Percentiles rank a stretch among this genome's conserved stretches.
These are phyloP conservation scores for Pinctada fucata DNA, from an alignment of 2,888 invertebrate species.

Conservation along the genomic window DNA sequence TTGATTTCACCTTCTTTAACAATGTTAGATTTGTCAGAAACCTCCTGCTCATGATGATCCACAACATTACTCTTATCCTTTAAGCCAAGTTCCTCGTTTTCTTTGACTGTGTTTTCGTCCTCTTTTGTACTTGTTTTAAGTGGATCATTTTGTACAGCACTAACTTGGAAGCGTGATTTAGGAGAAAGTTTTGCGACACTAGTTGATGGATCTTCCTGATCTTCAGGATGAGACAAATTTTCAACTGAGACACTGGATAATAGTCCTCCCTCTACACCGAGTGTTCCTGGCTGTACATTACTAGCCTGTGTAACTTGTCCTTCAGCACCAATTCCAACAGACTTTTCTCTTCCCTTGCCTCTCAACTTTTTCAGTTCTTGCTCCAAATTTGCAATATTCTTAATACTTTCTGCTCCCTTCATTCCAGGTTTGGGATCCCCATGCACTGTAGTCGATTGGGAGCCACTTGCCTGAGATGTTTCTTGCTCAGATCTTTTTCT, in stretches of 20 bases:
- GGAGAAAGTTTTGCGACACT: conserved; percentile 28
- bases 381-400: conserved; percentile 65
- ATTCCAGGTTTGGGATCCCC: neutral
- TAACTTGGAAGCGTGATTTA: conserved; percentile 63
- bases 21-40: conserved; percentile 8
- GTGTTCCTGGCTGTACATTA: neutral
- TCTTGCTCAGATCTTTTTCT: conserved; percentile 53
- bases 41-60: conserved; percentile 1
- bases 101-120: neutral
- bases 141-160: conserved; percentile 61
- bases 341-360: conserved; percentile 40
- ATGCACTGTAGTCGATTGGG: neutral
- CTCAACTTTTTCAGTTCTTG: conserved; percentile 72
- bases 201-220: conserved; percentile 23
- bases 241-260: conserved; percentile 13
- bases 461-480: conserved; percentile 29
- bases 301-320: conserved; percentile 9
- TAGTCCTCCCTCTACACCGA: conserved; percentile 4
- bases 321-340: neutral
- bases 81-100: conserved; percentile 12
- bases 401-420: conserved; percentile 46
- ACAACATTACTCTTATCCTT: conserved; percentile 8
- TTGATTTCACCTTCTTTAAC: conserved; percentile 20
- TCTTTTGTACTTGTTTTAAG: conserved; percentile 36
- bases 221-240: conserved; percentile 22